Evolutionary conservation across 1,140 invertebrate genomes (phyloP), one percentile per base, ranked within the genome.

Genomic region (Zaprionus vittiger): DNA sequence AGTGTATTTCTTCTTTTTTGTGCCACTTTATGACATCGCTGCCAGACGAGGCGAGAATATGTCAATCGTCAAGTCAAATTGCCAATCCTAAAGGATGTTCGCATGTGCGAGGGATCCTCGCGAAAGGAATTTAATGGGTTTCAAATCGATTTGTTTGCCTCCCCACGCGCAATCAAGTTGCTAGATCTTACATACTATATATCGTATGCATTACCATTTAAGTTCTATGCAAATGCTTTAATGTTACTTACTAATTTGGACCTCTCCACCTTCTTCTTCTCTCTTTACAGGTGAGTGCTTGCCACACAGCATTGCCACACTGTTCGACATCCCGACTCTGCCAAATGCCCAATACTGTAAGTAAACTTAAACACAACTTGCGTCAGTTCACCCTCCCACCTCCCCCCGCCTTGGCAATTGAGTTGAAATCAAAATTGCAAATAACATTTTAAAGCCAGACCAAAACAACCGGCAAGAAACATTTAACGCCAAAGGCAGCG

Each of bases 21-120:
- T 80, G 81, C 81, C 78, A 84, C 61, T 73, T 83, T 77, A 77
- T 80, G 80, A 79, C 67, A 79, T 72, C 76, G 77, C 70, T 17
- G 17, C 60, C 61, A 63, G 37, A 44, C 31, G 44, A 49, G 55
- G 47, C 66, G 47, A 59, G 72, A 69, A 67, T 69, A 67, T 69
- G 66, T 69, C 65, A 49, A 69, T 26, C 49, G 2, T 20, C 59
- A 38, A 34, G 9, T 12, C 17, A 17, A 68, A 73, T 74, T 74
- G 71, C 37, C 83, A 85, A 82, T 86, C 79, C 63, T 80, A 73
- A 37, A 9, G 37, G 52, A 28, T 17, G 20, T 56, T 4, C 28
- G 1, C 2, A 60, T 17, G 12, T 31, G 44, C 17, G 41, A 47
- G 24, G 6, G 26, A 26, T 26, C 4, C 24, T 5, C 4, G 24